phyloP scores from a whole-genome alignment of 2,797 vertebrate species.

The Diceros bicornis region DNA sequence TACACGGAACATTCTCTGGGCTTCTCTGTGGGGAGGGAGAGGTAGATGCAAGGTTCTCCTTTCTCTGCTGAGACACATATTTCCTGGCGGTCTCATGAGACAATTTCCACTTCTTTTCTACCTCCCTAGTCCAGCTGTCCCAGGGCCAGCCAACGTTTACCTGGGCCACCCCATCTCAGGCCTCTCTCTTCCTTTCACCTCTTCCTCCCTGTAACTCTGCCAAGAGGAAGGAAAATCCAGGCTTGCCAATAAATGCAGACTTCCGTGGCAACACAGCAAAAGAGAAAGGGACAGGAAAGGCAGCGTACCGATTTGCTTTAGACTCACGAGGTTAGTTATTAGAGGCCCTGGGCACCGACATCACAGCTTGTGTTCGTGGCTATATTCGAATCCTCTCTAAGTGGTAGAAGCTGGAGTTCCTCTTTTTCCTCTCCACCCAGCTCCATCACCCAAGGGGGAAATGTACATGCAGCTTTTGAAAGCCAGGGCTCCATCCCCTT shows the following conservation, averaged over 20 bases:
- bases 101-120: neutral
- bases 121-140: neutral
- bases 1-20: neutral
- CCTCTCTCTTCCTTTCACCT: neutral
- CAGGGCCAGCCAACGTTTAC: neutral
- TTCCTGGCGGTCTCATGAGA: neutral
- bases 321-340: neutral
- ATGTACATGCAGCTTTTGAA: neutral
- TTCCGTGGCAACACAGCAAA: neutral
- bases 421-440: neutral
- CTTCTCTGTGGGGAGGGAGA: neutral
- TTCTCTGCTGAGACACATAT: neutral
- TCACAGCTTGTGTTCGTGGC: accelerated
- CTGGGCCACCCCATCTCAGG: neutral
- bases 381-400: neutral
- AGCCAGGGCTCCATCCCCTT: neutral
- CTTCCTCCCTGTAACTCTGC: neutral
- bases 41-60: neutral
- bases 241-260: neutral
- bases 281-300: neutral
- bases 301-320: too few species aligned
- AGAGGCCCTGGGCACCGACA: neutral
- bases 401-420: too few species aligned
- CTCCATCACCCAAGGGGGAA: neutral
- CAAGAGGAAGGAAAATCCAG: neutral